Evolutionary conservation across 2,113 vertebrate species (phyloP), one percentile per base, ranked within the genome.

Genomic region (Mesocricetus auratus): DNA sequence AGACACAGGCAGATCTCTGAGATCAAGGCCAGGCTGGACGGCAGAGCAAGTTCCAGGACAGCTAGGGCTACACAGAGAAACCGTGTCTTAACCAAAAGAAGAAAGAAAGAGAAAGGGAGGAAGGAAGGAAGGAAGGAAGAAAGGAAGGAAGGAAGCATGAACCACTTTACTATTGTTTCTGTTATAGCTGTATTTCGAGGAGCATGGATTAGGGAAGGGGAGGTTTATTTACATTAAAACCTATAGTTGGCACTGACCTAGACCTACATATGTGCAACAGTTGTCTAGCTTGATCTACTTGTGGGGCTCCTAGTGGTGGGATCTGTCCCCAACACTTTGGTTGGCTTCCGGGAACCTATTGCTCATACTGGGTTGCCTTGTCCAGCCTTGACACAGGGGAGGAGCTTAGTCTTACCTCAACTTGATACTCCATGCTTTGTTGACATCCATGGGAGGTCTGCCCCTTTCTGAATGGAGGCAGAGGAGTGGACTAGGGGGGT

Each of bases 211-310:
- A n/a, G 19, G 64, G 42, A 50, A 31, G 16, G 90, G 29, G 39
- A 86, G 60, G 53, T 33, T 86, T 45, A n/a, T 87, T 93, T 86
- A 75, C 77, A 88, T 88, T 45, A 60, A 95, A 95, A 90, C 21
- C 74, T 89, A 66, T 50, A 62, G 42, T 75, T 36, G 29, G 19
- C 17, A 60, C 58, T 1, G 17, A 21, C 58, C 58, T 5, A 60
- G 58, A 60, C 19, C 36, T n/a, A 71, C 69, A 71, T n/a, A 36
- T n/a, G 17, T 71, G 69, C 16, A 7, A 22, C 69, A 22, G 17
- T 39, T 71, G 36, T 73, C 69, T 39, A 39, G 36, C 69, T 39
- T n/a, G 9, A 4, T 10, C 3, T n/a, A 39, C 69, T 71, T 71
- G 69, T 21, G 69, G 69, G 69, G 26, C 17, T 71, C 36, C 36